Conservation (phyloP, 2,797 vertebrate genomes). For the Enteromius viviparus region DNA sequence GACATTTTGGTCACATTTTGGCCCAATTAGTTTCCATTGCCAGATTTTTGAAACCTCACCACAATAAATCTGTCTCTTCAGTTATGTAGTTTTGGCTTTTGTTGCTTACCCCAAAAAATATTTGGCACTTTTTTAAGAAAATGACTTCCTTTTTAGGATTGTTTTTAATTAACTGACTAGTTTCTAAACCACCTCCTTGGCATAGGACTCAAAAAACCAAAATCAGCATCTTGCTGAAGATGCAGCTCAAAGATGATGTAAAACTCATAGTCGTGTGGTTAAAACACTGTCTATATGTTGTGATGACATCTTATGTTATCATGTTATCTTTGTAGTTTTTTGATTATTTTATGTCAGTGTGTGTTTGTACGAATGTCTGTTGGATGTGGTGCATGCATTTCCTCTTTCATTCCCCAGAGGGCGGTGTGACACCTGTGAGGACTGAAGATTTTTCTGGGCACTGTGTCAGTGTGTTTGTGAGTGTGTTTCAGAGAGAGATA, state of each 20-base stretch:
- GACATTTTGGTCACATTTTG: constrained; percentile 12
- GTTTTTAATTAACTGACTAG: constrained; percentile 28
- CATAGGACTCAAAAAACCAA: not conserved
- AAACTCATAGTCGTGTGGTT: not conserved
- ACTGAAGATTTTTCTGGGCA: not conserved
- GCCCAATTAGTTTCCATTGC: constrained; percentile 9
- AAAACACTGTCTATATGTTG: not conserved
- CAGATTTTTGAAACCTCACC: not conserved
- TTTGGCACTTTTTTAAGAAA: constrained; percentile 16
- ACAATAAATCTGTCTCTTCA: constrained; percentile 22
- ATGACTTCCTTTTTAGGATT: not conserved
- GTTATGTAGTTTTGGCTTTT: constrained; percentile 8
- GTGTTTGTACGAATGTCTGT: not conserved
- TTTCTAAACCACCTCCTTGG: constrained; percentile 21
- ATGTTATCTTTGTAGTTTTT: not conserved
- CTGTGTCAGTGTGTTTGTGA: not conserved
- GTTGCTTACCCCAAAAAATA: not conserved
- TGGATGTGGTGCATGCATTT: constrained; percentile 12
- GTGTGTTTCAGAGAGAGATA: constrained; percentile 22
- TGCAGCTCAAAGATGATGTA: not conserved
- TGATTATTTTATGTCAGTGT: not conserved
- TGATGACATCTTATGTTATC: too few relatives aligned
- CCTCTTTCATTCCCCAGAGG: constrained; percentile 44
- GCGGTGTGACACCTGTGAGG: constrained; percentile 38
- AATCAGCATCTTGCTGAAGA: not conserved